Percentiles rank a stretch among this genome's conserved stretches.
Evolutionary conservation across 1,140 invertebrate species (phyloP).

Genomic region (Brachionus calyciflorus): DNA sequence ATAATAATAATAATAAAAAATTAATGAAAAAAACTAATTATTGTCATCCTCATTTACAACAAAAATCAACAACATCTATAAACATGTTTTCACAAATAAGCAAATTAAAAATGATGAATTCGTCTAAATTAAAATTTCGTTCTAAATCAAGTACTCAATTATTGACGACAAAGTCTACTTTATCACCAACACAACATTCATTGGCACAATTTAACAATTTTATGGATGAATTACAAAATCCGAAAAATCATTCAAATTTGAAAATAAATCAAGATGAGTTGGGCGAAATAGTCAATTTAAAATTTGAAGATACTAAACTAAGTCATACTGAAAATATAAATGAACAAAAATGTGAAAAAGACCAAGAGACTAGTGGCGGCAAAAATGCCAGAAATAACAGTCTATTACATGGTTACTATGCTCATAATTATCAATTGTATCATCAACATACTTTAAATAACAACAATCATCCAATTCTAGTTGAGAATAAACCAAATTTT

Average conservation of each 20-base stretch:
- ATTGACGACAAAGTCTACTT: too few species aligned
- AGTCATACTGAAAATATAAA: too few species aligned
- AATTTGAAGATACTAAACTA: too few species aligned
- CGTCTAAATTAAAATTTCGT: conserved; percentile 16
- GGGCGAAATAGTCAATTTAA: too few species aligned
- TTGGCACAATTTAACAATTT: not conserved
- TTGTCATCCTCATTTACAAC: not conserved
- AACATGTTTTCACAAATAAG: conserved; percentile 12
- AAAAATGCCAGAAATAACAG: not conserved
- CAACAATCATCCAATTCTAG: not conserved
- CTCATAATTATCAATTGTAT: conserved; percentile 11
- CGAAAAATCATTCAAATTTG: not conserved
- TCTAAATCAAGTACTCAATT: conserved; percentile 22
- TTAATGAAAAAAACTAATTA: not conserved
- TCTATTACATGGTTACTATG: not conserved
- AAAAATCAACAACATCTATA: not conserved
- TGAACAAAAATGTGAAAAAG: too few species aligned
- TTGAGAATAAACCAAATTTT: not conserved
- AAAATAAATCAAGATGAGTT: not conserved
- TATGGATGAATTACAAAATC: not conserved
- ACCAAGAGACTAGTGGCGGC: not conserved
- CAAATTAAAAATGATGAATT: conserved; percentile 18
- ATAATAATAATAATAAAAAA: not conserved
- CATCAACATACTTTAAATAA: not conserved
- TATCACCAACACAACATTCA: not conserved